Evolutionary conservation across 2,888 invertebrate genomes (phyloP).

Genomic region (Tipula vernalis): DNA sequence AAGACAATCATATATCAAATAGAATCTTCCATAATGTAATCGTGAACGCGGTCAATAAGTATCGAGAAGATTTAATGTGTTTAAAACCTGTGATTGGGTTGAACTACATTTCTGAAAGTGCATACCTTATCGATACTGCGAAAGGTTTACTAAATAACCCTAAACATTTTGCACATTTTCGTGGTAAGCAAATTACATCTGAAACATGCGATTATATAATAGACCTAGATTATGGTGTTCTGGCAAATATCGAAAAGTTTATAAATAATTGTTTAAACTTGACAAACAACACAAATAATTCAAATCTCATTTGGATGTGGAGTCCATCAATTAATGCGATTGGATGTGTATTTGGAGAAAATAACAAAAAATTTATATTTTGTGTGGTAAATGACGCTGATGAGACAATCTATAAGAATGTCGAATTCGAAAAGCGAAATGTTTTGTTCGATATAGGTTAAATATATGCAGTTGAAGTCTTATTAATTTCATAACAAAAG

Average conservation of each 20-base stretch:
- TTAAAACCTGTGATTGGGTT: not conserved
- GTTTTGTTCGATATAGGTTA: not conserved
- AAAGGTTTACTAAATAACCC: not conserved
- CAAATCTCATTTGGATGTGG: not conserved
- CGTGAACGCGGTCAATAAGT: not conserved
- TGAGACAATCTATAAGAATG: not conserved
- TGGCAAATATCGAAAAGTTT: not conserved
- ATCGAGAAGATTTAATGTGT: not conserved
- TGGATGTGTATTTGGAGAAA: not conserved
- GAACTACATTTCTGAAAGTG: not conserved
- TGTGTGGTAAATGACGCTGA: not conserved
- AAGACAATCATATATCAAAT: not conserved
- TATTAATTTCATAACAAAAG: no score
- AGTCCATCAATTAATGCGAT: not conserved
- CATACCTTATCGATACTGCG: not conserved
- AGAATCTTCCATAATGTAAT: not conserved
- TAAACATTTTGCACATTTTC: not conserved
- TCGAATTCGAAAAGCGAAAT: not conserved
- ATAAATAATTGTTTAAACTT: not conserved
- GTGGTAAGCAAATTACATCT: not conserved
- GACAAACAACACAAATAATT: not conserved
- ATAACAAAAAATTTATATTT: not conserved
- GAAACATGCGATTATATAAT: not conserved
- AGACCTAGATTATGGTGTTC: not conserved
- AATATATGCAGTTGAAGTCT: not conserved